These are phyloP conservation scores for Ranitomeya imitator DNA, from an alignment of 2,113 vertebrate species.

Conservation along the genomic window DNA sequence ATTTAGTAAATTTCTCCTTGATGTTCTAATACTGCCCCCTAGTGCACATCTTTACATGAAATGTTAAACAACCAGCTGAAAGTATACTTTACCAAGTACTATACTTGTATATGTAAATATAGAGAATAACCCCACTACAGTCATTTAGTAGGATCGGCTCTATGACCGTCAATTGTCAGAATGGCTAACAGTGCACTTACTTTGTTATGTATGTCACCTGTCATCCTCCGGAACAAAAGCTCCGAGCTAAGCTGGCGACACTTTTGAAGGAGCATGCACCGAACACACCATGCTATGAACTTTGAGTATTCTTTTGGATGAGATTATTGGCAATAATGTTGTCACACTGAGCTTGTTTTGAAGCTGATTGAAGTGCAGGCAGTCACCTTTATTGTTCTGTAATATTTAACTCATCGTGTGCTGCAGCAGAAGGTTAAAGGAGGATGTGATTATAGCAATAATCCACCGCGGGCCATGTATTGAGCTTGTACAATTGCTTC, in stretches of 20 bases:
- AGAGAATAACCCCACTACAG: background rate
- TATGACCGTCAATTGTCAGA: constrained; percentile 12
- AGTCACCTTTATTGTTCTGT: constrained; percentile 39
- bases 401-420: constrained; percentile 52
- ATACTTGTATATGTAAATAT: background rate
- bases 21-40: background rate
- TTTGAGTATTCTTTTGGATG: constrained; percentile 41
- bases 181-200: background rate
- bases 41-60: background rate
- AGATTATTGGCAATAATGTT: constrained; percentile 51
- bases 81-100: background rate
- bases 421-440: constrained; percentile 40
- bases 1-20: too few relatives aligned
- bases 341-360: constrained; percentile 50
- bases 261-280: background rate
- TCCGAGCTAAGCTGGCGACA: background rate
- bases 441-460: constrained; percentile 51
- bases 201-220: constrained; percentile 7
- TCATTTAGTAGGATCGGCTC: background rate
- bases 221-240: constrained; percentile 27
- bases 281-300: constrained; percentile 20
- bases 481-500: constrained; percentile 38
- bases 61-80: background rate
- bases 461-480: constrained; percentile 33
- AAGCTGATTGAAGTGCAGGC: constrained; percentile 35